Base-by-base conservation (phyloP, 37 sponge, comb jelly and placozoan genomes). In the Crambe crambe region DNA sequence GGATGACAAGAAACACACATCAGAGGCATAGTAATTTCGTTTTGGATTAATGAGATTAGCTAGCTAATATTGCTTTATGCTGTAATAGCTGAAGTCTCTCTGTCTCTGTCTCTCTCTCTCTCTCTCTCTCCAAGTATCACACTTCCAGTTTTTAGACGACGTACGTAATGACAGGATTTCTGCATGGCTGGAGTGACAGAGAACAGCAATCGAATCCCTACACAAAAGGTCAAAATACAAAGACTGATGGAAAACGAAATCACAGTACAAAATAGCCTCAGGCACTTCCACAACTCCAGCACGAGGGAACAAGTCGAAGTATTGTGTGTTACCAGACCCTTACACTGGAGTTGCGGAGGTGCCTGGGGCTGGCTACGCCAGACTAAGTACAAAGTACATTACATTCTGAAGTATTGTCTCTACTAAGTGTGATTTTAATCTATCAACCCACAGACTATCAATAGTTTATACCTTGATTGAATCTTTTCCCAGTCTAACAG, bases 201-300 rank as follows among this genome's bases (percentile, higher is more conserved):
- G 89, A 84, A 75, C 97, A 97, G 63, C 92, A 91, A 47, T 97
- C 95, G 73, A 97, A 97, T 18, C 88, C 84, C 83, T 94, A 70
- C 9, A 68, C 54, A 73, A 63, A 3, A 37, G 51, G 3, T 3
- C 4, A 60, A 60, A 30, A 29, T 69, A 35, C 61, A 27, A 56
- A 15, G 18, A 3, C 26, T 2, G 8, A 35, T 37, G 39, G 61
- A 36, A 38, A 29, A 6, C 72, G 40, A 22, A 44, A 31, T 34
- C 29, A 43, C 58, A 56, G 60, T 58, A 15, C 54, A 51, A 65
- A 10, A 40, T 51, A 51, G 9, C 15, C 15, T 51, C 15, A 51
- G 15, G 54, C 54, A 51, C n/a, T n/a, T n/a, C n/a, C n/a, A n/a
- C n/a, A n/a, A n/a, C n/a, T n/a, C n/a, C n/a, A n/a, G n/a, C n/a